phyloP scores from a whole-genome alignment of 2,888 invertebrate genomes.

The Coelogynopora nodosa region DNA sequence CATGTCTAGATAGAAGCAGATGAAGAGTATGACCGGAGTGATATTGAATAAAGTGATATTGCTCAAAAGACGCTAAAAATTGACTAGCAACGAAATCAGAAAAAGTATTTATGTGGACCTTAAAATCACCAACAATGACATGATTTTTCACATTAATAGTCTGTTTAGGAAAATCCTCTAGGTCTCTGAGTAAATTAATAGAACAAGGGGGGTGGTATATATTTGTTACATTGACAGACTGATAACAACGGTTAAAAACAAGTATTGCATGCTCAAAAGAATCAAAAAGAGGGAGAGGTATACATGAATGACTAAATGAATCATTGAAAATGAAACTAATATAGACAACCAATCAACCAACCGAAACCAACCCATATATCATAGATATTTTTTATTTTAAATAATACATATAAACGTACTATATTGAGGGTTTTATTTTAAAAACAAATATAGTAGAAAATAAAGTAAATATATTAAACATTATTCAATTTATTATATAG shows the following conservation, averaged over 20 bases:
- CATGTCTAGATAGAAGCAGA: not conserved
- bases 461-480: too few species aligned
- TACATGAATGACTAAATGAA: not conserved
- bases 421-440: too few species aligned
- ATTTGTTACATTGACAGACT: not conserved
- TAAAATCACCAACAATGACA: not conserved
- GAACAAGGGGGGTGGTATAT: not conserved
- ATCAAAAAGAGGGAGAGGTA: not conserved
- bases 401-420: too few species aligned
- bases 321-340: not conserved
- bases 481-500: too few species aligned
- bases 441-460: too few species aligned
- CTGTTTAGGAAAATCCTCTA: not conserved
- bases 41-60: not conserved
- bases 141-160: not conserved
- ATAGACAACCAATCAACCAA: too few species aligned
- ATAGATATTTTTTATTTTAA: too few species aligned
- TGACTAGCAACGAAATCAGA: not conserved
- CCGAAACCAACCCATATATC: too few species aligned
- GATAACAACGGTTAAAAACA: not conserved
- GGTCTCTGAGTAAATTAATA: not conserved
- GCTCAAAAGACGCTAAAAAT: not conserved
- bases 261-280: not conserved
- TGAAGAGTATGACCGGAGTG: not conserved
- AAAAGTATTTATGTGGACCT: not conserved